Evolutionary conservation across 2,797 vertebrate genomes (phyloP).

Genomic region (Borostomias antarcticus): DNA sequence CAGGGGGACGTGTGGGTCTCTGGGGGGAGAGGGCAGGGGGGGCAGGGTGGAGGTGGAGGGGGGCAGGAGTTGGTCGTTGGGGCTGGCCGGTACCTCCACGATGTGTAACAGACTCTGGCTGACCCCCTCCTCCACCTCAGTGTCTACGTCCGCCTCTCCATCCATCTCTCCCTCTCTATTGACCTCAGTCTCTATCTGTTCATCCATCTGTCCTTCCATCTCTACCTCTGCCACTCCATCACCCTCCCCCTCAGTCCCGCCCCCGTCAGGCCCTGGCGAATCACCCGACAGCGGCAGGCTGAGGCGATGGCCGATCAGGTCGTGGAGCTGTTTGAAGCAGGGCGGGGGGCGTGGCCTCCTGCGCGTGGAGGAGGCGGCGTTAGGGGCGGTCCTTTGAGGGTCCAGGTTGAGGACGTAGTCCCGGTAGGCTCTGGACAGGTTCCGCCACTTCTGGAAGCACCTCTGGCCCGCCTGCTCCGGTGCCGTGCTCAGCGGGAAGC

Average conservation of each 20-base stretch:
- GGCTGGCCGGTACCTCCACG: conserved; percentile 19
- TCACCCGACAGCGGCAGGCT: conserved; percentile 17
- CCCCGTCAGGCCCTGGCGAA: conserved; percentile 1
- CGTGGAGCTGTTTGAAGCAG: conserved; percentile 31
- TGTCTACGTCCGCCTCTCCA: not conserved
- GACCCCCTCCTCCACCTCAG: conserved; percentile 8
- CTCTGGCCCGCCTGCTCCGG: conserved; percentile 26
- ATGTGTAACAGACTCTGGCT: conserved; percentile 22
- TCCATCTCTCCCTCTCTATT: not conserved
- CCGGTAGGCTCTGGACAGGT: conserved; percentile 31
- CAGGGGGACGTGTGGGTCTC: not conserved
- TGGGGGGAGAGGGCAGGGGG: conserved; percentile 3
- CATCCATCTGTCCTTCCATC: conserved; percentile 2
- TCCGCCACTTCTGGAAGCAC: conserved; percentile 41
- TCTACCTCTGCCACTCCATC: not conserved
- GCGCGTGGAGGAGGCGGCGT: not conserved
- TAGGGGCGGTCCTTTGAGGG: not conserved
- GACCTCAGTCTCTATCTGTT: not conserved
- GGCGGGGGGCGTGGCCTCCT: conserved; percentile 14
- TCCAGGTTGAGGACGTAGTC: conserved; percentile 32
- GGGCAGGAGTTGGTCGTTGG: not conserved
- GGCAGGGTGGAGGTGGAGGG: conserved; percentile 8
- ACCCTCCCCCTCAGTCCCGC: not conserved
- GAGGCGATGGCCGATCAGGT: conserved; percentile 29
- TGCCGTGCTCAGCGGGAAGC: conserved; percentile 28